These are phyloP conservation scores for Bryconaethiops microstoma DNA, from an alignment of 2,797 vertebrate species.

Conservation along the genomic window DNA sequence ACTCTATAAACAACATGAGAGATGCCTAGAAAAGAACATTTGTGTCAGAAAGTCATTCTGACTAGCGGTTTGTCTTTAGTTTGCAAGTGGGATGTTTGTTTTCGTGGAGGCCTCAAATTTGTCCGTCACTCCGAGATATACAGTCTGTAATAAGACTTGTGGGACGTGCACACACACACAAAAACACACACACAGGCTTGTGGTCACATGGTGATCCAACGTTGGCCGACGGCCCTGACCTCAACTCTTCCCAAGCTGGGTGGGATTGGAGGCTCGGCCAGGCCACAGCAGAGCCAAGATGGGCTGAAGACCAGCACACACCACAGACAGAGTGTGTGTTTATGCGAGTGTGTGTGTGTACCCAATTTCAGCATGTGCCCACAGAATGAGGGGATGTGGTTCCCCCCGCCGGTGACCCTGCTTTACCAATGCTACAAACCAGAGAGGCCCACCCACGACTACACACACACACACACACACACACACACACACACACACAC, in stretches of 20 bases:
- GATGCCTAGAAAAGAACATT: constrained; percentile 21
- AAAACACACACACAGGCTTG: constrained; percentile 68
- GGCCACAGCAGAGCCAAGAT: constrained; percentile 61
- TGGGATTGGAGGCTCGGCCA: constrained; percentile 73
- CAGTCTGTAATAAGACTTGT: constrained; percentile 77
- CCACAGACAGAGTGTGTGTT: constrained; percentile 40
- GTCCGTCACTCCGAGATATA: constrained; percentile 69
- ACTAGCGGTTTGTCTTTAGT: constrained; percentile 37
- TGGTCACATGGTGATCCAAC: constrained; percentile 76
- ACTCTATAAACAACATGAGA: background rate
- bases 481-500: constrained; percentile 23
- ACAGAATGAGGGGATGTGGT: constrained; percentile 69
- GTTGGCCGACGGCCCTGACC: constrained; percentile 76
- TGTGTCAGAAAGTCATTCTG: constrained; percentile 35
- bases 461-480: constrained; percentile 50
- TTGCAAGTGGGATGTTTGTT: constrained; percentile 62
- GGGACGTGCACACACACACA: constrained; percentile 64
- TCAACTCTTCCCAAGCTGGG: constrained; percentile 82
- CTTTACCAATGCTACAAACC: constrained; percentile 65
- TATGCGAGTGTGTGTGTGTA: constrained; percentile 61
- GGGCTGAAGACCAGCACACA: constrained; percentile 55
- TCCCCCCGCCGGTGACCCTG: constrained; percentile 70
- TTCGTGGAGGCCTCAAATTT: constrained; percentile 72
- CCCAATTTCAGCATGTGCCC: constrained; percentile 64
- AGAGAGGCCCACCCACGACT: constrained; percentile 58